A percentile compares a stretch with the other conserved stretches of the same genome.
These are phyloP conservation scores for Nyctibius bracteatus DNA, from an alignment of 2,113 vertebrate species.

Conservation along the genomic window DNA sequence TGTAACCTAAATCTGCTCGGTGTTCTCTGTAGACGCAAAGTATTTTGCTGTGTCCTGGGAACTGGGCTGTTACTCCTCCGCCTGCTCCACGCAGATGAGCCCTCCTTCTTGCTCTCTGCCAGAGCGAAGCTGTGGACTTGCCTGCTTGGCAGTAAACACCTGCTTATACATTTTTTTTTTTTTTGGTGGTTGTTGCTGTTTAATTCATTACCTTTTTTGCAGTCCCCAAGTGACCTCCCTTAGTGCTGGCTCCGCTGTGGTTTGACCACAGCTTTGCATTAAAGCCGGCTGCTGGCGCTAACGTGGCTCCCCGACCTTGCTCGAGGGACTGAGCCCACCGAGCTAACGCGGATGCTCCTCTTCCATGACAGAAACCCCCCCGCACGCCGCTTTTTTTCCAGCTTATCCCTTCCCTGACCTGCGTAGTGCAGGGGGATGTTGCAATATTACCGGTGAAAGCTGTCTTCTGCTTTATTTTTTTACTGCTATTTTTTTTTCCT, in stretches of 20 bases:
- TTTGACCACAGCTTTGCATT: background rate
- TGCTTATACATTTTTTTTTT: background rate
- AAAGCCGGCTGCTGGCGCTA: background rate
- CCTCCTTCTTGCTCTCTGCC: background rate
- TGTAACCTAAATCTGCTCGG: background rate
- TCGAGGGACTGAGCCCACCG: background rate
- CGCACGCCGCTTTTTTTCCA: rapidly evolving
- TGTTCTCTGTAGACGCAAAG: background rate
- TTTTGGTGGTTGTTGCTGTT: background rate
- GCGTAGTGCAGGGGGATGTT: rapidly evolving
- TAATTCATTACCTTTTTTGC: background rate
- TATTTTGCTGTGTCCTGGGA: background rate
- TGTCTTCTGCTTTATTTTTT: background rate
- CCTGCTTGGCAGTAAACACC: background rate
- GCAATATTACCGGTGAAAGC: background rate
- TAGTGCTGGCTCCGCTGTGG: background rate
- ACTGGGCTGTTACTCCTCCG: background rate
- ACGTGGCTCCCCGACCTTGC: background rate
- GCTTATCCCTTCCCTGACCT: background rate
- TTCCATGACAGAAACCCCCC: background rate
- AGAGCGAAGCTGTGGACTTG: background rate
- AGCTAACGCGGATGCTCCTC: background rate
- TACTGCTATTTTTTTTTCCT: background rate
- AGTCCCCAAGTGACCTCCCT: constrained; percentile 34
- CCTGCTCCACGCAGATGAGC: background rate